phyloP scores from a whole-genome alignment of 2,888 invertebrate genomes.

The Erynnis tages region DNA sequence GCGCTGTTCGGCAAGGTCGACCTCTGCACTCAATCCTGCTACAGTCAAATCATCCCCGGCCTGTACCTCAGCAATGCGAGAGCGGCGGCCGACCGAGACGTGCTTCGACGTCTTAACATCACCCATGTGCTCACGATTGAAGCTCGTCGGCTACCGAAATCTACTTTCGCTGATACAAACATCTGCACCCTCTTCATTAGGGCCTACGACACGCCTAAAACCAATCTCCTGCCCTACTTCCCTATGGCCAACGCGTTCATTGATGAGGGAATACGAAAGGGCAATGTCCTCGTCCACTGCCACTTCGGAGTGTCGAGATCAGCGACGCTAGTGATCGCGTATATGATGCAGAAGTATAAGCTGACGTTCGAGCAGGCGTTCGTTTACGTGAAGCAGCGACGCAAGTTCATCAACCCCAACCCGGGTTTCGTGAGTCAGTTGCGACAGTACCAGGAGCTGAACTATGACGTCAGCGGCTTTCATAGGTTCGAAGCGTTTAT shows the following conservation, averaged over 20 bases:
- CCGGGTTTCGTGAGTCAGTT: slow-evolving; percentile 96
- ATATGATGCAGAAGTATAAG: slow-evolving; percentile 93
- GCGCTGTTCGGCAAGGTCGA: slow-evolving; percentile 64
- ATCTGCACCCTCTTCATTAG: slow-evolving; percentile 72
- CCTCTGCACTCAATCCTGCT: slow-evolving; percentile 69
- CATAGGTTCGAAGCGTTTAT: slow-evolving; percentile 63
- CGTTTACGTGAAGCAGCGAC: slow-evolving; percentile 90
- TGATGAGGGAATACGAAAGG: slow-evolving; percentile 82
- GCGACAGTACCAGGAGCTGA: slow-evolving; percentile 81
- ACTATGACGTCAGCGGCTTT: slow-evolving; percentile 61
- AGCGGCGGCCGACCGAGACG: slow-evolving; percentile 60
- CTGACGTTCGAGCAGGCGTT: slow-evolving; percentile 93
- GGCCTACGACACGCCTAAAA: slow-evolving; percentile 69
- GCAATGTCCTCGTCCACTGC: slow-evolving; percentile 93
- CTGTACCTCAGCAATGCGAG: slow-evolving; percentile 72
- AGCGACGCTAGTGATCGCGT: slow-evolving; percentile 96
- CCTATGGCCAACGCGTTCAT: slow-evolving; percentile 75
- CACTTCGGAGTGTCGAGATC: slow-evolving; percentile 97
- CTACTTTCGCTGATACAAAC: slow-evolving; percentile 57
- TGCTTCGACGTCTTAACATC: slow-evolving; percentile 65
- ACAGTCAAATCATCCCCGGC: slow-evolving; percentile 63
- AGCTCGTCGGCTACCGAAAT: slow-evolving; percentile 61
- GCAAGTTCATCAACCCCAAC: slow-evolving; percentile 96
- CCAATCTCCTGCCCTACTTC: slow-evolving; percentile 72
- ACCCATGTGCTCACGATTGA: slow-evolving; percentile 76